These are phyloP conservation scores for Lathamus discolor DNA, from an alignment of 2,113 vertebrate genomes.

Conservation along the genomic window DNA sequence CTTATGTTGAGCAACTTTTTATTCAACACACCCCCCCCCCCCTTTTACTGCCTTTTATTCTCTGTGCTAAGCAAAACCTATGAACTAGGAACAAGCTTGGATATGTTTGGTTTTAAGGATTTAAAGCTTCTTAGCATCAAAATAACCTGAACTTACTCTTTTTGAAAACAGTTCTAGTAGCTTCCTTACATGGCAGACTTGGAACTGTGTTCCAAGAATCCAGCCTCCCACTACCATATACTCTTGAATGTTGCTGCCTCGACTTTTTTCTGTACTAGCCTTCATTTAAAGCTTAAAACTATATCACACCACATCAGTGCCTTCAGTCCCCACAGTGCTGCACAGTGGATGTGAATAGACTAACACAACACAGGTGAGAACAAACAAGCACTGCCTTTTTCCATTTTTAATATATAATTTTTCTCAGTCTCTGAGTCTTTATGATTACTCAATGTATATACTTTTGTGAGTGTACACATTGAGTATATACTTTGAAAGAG, in stretches of 20 bases:
- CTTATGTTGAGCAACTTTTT: not conserved
- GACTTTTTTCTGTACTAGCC: not conserved
- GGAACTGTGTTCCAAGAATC: not conserved
- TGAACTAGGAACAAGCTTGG: not conserved
- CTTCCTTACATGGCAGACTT: not conserved
- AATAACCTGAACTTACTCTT: not conserved
- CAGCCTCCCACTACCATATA: not conserved
- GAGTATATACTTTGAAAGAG: not conserved
- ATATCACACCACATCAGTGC: not conserved
- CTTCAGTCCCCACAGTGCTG: not conserved
- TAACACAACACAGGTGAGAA: not conserved
- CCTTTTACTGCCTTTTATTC: not conserved
- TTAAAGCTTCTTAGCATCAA: not conserved
- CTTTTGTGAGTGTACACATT: not conserved
- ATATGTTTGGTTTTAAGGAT: not conserved
- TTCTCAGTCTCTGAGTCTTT: not conserved
- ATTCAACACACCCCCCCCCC: not conserved
- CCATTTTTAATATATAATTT: not conserved
- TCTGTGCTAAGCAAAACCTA: not conserved
- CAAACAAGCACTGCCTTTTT: not conserved
- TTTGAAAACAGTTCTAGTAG: not conserved
- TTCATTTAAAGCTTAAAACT: not conserved
- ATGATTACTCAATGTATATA: not conserved
- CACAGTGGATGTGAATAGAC: not conserved
- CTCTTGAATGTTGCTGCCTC: not conserved